Conservation (phyloP, 2,797 vertebrate species). For the Tiaroga cobitis region DNA sequence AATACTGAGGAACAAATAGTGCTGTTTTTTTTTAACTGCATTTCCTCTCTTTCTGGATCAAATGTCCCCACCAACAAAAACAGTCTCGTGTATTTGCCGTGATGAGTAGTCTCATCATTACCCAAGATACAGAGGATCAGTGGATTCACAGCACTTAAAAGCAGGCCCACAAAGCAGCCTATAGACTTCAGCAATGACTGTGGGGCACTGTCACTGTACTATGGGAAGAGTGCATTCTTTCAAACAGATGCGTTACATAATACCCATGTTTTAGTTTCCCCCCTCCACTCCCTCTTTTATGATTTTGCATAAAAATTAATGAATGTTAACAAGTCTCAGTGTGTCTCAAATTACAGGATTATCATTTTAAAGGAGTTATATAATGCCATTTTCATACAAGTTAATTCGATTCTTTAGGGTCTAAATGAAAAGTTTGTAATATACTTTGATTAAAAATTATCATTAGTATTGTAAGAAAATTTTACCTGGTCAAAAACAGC, state of each 20-base stretch:
- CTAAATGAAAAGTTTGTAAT: no score
- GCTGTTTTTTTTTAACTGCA: constrained; percentile 57
- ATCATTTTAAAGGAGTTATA: no score
- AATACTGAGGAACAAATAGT: constrained; percentile 69
- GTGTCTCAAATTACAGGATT: neutral
- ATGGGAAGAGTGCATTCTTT: constrained; percentile 34
- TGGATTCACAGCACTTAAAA: constrained; percentile 35
- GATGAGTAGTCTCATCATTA: constrained; percentile 55
- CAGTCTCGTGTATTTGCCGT: constrained; percentile 62
- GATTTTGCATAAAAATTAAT: neutral
- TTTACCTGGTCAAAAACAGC: no score
- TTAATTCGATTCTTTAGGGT: no score
- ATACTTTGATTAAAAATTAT: no score
- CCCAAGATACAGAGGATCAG: constrained; percentile 25
- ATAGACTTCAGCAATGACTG: constrained; percentile 31
- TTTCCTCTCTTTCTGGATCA: constrained; percentile 62
- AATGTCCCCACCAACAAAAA: constrained; percentile 60
- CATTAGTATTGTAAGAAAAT: no score
- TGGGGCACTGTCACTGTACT: constrained; percentile 32
- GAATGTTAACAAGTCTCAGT: neutral
- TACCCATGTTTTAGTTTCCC: neutral
- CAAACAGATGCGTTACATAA: constrained; percentile 6
- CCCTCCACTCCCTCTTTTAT: neutral
- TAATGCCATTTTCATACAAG: no score
- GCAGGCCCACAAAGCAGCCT: constrained; percentile 36